These are phyloP conservation scores for Leptura quadrifasciata DNA, from an alignment of 2,888 invertebrate genomes.

Conservation along the genomic window DNA sequence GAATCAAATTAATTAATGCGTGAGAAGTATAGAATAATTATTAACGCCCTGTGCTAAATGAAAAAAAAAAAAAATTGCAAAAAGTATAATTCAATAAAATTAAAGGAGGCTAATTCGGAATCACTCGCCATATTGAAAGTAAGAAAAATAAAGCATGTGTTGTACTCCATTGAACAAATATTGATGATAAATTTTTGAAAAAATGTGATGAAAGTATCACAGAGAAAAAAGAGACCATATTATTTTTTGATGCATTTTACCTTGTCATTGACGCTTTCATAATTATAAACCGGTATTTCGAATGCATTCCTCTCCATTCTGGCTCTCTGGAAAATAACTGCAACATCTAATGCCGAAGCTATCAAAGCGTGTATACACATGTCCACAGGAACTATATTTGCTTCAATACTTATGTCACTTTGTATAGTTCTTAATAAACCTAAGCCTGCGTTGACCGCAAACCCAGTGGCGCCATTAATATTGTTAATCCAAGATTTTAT, in stretches of 20 bases:
- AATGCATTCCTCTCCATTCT: slow-evolving; percentile 50
- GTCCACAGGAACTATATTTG: slow-evolving; percentile 88
- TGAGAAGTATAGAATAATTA: no score
- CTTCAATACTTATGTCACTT: slow-evolving; percentile 80
- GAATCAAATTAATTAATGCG: no score
- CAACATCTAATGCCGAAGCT: slow-evolving; percentile 84
- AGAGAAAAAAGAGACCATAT: no score
- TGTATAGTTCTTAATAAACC: slow-evolving; percentile 86
- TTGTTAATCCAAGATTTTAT: slow-evolving; percentile 93
- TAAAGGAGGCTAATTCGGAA: no score
- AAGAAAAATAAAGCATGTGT: no score
- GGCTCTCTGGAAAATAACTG: slow-evolving; percentile 33
- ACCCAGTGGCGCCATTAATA: slow-evolving; percentile 90
- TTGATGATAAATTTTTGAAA: no score
- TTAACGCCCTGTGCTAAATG: no score
- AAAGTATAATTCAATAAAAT: no score
- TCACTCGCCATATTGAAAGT: no score
- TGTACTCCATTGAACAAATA: no score
- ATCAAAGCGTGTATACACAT: slow-evolving; percentile 89
- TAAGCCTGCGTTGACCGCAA: slow-evolving; percentile 83
- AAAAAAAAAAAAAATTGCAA: no score
- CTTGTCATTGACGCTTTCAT: slow-evolving; percentile 89
- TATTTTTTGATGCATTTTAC: slow-evolving; percentile 42
- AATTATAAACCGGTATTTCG: slow-evolving; percentile 87
- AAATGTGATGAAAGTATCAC: no score